Base-by-base conservation (phyloP, 2,113 vertebrate genomes). In the Ploceus nigricollis region DNA sequence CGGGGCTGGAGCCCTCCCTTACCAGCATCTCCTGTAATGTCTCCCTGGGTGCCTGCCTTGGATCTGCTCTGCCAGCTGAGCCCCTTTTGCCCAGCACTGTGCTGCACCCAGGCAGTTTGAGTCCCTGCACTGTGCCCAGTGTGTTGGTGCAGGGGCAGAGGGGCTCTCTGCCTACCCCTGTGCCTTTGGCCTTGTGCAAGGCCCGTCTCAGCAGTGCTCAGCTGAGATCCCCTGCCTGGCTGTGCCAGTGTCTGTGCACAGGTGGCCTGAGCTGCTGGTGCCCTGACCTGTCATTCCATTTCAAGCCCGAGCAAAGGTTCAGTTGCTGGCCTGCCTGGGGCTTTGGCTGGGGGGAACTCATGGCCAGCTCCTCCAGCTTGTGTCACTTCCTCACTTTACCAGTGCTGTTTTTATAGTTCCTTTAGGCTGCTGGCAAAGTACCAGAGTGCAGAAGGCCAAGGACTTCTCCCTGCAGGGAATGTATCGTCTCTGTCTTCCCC, bases 101-200 rank as follows among this genome's bases (percentile, higher is more conserved):
- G 57, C 86, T 68, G 68, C 28, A 30, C 28, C 47, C 75, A 18
- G 40, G 64, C 13, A 33, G 12, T 22, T 2, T 1, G 37, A 7
- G 30, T 11, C 20, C 33, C 28, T 0, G 0, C 28, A 1, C 39
- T 20, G 19, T 51, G 69, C 39, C 51, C n/a, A 1, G n/a, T 8
- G 11, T 51, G 47, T 35, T 31, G 61, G 24, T 18, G 28, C 22
- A 4, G 48, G 37, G 66, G 20, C 44, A 25, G 31, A 42, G 45
- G 31, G 24, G 19, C 42, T 54, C 54, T 69, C 19, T 89, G 72
- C 40, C 13, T 23, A 9, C 63, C 9, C 12, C 47, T 2, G 14
- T 71, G 89, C 87, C 87, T 50, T 86, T 2, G 5, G 63, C 47
- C 37, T 61, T 3, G 2, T 2, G 4, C 6, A 8, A 70, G 22